phyloP scores from a whole-genome alignment of 2,113 vertebrate genomes.

The Spheniscus mendiculus region DNA sequence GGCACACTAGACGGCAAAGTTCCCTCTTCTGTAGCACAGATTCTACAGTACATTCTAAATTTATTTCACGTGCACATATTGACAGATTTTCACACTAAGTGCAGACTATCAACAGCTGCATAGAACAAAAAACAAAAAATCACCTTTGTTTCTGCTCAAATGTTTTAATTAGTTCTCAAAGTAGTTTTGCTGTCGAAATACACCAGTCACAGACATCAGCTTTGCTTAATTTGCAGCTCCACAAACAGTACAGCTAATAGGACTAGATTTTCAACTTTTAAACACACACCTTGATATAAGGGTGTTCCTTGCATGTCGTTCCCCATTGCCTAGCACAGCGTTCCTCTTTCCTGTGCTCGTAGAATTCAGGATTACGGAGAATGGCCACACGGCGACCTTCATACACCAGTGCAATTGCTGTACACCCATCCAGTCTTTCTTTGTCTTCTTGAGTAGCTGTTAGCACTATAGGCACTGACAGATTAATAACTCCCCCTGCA shows the following conservation, averaged over 20 bases:
- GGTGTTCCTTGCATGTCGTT: slow-evolving; percentile 93
- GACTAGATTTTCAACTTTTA: neutral
- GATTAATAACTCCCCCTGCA: slow-evolving; percentile 93
- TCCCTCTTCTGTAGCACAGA: neutral
- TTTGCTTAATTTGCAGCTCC: neutral
- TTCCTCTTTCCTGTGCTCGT: slow-evolving; percentile 94
- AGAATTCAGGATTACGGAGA: slow-evolving; percentile 95
- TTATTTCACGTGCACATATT: neutral
- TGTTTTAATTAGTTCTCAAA: neutral
- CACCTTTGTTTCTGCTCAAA: neutral
- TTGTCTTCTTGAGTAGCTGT: slow-evolving; percentile 87
- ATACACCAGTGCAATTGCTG: slow-evolving; percentile 86
- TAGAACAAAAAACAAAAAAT: neutral
- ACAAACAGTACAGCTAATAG: neutral
- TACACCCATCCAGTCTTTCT: slow-evolving; percentile 88
- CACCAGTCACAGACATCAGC: neutral
- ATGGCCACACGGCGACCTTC: slow-evolving; percentile 89
- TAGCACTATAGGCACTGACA: slow-evolving; percentile 95
- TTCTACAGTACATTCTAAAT: neutral
- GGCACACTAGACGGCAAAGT: neutral
- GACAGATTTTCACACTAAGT: neutral
- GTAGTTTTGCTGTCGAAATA: neutral
- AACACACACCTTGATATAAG: slow-evolving; percentile 91
- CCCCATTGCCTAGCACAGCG: slow-evolving; percentile 97
- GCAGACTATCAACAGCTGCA: neutral